Base-by-base conservation (phyloP, 2,797 vertebrate species). In the Protonibea diacanthus region DNA sequence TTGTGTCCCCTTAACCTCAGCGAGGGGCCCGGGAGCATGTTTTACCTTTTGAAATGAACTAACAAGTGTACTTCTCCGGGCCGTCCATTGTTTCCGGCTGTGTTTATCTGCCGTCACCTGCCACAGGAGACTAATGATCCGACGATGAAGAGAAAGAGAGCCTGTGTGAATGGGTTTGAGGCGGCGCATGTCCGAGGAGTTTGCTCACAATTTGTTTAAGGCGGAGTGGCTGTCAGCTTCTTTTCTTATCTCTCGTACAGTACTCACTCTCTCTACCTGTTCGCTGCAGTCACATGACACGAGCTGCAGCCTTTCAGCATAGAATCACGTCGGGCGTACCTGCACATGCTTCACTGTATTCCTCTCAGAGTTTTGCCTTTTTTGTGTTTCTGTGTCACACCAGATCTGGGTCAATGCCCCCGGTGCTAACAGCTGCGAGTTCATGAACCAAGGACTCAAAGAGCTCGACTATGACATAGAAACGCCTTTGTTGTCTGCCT, bases 201-300 rank as follows among this genome's bases (percentile, higher is more conserved):
- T 71, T 62, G 74, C 63, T 76, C 82, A 75, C 48, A 25, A 83
- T 94, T 94, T 93, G 91, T 84, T 91, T 84, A 94, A 88, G 90
- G 92, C 51, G 91, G 82, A 81, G 89, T 25, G 55, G 57, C 82
- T 71, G 58, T 61, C 75, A 14, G 64, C 40, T 17, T 76, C 57
- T 61, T 14, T 59, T 85, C 51, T 90, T 82, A 81, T 86, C 83
- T 78, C 6, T n/a, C 27, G 23, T 3, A 23, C 15, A 3, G 2
- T 1, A 2, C 61, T 81, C 65, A 2, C 71, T 40, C 58, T 67
- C 55, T 66, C 8, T 77, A 69, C 57, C 80, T 84, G 77, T 18
- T 51, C 59, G 33, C 83, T 75, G 10, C 15, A 44, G 51, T 79
- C 76, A 81, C 74, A 42, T 71, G 71, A 72, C 13, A 0, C 1